Percentiles rank a stretch among this genome's conserved stretches.
These are phyloP conservation scores for Drosophila kuntzei DNA, from an alignment of 2,888 invertebrate genomes.

Conservation along the genomic window DNA sequence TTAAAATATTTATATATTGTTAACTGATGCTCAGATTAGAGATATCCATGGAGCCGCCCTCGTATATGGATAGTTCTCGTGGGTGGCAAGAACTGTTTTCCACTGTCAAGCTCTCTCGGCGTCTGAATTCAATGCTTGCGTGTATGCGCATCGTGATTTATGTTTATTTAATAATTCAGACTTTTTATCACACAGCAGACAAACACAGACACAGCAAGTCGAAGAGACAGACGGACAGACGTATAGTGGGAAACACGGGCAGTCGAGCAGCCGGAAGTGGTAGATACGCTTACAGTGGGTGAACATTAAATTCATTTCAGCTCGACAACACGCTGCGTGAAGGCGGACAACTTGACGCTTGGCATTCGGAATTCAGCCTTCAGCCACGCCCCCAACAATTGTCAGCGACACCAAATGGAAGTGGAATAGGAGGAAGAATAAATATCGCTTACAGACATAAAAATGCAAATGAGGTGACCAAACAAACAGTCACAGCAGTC, in stretches of 20 bases:
- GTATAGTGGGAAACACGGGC: conserved; percentile 1
- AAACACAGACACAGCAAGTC: conserved; percentile 23
- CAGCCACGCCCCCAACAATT: conserved; percentile 31
- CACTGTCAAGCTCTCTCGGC: conserved; percentile 21
- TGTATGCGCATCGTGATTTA: conserved; percentile 64
- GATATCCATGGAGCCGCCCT: conserved; percentile 19
- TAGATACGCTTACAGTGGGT: conserved; percentile 26
- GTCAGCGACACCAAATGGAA: not conserved
- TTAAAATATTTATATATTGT: not conserved
- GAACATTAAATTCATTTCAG: conserved; percentile 42
- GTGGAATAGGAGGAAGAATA: not conserved
- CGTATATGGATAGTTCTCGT: conserved; percentile 3
- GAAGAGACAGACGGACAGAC: not conserved
- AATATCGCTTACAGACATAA: conserved; percentile 57
- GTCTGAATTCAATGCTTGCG: conserved; percentile 37
- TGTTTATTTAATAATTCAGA: conserved; percentile 79
- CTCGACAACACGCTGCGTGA: conserved; percentile 31
- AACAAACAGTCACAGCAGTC: conserved; percentile 34
- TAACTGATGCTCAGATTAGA: too few species aligned
- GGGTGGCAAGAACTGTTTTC: conserved; percentile 1
- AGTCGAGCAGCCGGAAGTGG: conserved; percentile 29
- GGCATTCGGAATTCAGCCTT: conserved; percentile 25
- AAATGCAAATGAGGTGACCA: conserved; percentile 69
- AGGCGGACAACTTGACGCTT: conserved; percentile 23
- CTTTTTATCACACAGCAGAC: conserved; percentile 67